Evolutionary conservation across 1,140 invertebrate genomes (phyloP), one percentile per base, ranked within the genome.

Genomic region (Phymorhynchus buccinoides): DNA sequence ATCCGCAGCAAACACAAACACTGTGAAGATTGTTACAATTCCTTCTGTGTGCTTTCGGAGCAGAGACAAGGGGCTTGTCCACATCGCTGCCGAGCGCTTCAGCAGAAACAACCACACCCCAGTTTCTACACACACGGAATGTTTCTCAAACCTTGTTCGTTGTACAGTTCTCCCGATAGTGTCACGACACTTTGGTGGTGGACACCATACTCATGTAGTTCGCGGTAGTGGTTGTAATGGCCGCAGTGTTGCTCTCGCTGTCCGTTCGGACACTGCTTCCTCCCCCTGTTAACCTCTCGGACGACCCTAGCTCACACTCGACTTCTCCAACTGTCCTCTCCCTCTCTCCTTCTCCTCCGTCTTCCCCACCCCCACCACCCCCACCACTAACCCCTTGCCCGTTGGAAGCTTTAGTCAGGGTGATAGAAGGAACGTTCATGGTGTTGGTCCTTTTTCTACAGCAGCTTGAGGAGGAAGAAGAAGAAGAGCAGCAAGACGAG

Each of bases 371-470:
- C 9, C 27, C 35, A 1, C 80, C 80, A 62, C 56, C 56, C 1
- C 48, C 48, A 27, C 52, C 52, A 12, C 66, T 39, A 7, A 30
- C 30, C 27, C 81, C 39, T 62, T 73, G 41, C 3, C 87, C 87
- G 32, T 88, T 86, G 48, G 85, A 56, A 14, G 82, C 87, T 62
- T 88, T 88, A 16, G 89, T 89, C n/a, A 90, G 84, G 18, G 88
- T 89, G 35, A 90, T 89, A 27, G 88, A 85, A 3, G 88, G 90
- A 7, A 89, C 87, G 18, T 80, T 84, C 22, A 81, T 37, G 3
- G 82, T 84, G 12, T 62, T 27, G n/a, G n/a, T n/a, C 4, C 48
- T 37, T 37, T 52, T 84, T 2, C 52, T 52, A 1, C 39, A 48
- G 22, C 56, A 7, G 18, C 56, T 6, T 6, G 18, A 62, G 22